phyloP scores from a whole-genome alignment of 2,797 vertebrate genomes.

The Eurystomus glaucurus region DNA sequence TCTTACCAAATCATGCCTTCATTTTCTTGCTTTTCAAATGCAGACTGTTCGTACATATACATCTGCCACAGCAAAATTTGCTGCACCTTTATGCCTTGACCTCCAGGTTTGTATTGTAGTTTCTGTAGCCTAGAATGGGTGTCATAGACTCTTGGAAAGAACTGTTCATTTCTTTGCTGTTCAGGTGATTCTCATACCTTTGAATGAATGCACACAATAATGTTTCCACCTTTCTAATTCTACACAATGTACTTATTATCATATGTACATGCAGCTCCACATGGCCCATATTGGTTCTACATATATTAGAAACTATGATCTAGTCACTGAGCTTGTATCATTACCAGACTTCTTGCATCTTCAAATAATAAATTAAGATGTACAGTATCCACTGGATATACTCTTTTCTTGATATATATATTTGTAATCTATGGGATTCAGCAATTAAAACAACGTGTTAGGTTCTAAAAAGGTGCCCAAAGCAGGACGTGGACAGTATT shows the following conservation, averaged over 20 bases:
- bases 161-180: accelerated
- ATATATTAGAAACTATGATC: background rate
- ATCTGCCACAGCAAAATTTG: background rate
- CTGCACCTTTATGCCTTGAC: background rate
- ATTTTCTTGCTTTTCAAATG: background rate
- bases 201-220: background rate
- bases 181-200: background rate
- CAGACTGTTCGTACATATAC: background rate
- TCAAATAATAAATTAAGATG: background rate
- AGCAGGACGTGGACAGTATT: background rate
- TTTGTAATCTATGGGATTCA: background rate
- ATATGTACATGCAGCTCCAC: background rate
- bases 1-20: background rate
- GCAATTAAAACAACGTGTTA: background rate
- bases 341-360: background rate
- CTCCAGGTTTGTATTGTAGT: background rate
- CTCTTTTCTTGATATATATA: accelerated
- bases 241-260: background rate
- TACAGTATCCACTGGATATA: background rate
- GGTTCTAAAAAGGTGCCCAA: background rate
- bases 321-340: background rate
- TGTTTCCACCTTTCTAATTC: background rate
- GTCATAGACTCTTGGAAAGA: background rate
- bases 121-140: background rate
- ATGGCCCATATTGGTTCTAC: background rate